Percentiles rank a stretch among this genome's conserved stretches.
phyloP scores from a whole-genome alignment of 2,888 invertebrate species.

The Callimorpha dominula region DNA sequence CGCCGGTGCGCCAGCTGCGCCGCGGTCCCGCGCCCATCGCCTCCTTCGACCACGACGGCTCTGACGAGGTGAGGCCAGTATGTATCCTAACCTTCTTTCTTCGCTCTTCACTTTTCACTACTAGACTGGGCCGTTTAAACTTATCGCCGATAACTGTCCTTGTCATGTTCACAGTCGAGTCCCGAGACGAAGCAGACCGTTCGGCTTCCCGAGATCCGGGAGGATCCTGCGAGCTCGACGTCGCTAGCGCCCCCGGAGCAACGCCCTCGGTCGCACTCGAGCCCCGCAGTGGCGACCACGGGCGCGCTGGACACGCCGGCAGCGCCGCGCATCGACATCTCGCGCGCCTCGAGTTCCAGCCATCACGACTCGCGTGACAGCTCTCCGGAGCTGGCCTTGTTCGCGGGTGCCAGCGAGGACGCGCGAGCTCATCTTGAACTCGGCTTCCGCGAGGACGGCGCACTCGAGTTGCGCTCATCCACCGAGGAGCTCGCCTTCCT shows the following conservation, averaged over 20 bases:
- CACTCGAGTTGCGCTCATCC: constrained; percentile 94
- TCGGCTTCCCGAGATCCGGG: constrained; percentile 81
- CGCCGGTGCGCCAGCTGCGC: constrained; percentile 88
- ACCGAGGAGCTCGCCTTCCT: constrained; percentile 96
- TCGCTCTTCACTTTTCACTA: constrained; percentile 49
- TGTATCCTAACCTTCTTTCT: constrained; percentile 78
- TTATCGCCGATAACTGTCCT: neutral
- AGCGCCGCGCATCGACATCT: constrained; percentile 95
- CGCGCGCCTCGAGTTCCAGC: constrained; percentile 95
- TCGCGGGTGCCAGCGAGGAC: constrained; percentile 83
- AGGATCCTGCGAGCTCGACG: constrained; percentile 71
- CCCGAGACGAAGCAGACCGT: constrained; percentile 86
- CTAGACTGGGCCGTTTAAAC: constrained; percentile 4
- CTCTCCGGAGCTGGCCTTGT: constrained; percentile 94
- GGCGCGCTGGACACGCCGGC: constrained; percentile 87
- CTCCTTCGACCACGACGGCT: constrained; percentile 95
- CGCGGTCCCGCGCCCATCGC: constrained; percentile 97
- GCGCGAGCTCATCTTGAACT: constrained; percentile 72
- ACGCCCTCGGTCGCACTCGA: constrained; percentile 79
- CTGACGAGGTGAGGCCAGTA: constrained; percentile 91
- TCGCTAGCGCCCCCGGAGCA: constrained; percentile 68
- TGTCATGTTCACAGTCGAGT: constrained; percentile 80
- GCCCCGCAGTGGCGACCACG: constrained; percentile 61
- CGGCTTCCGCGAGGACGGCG: constrained; percentile 91
- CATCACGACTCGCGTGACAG: constrained; percentile 95